Percentiles rank a stretch among this genome's conserved stretches.
These are phyloP conservation scores for Hyaena hyaena DNA, from an alignment of 2,113 vertebrate species.

Conservation along the genomic window DNA sequence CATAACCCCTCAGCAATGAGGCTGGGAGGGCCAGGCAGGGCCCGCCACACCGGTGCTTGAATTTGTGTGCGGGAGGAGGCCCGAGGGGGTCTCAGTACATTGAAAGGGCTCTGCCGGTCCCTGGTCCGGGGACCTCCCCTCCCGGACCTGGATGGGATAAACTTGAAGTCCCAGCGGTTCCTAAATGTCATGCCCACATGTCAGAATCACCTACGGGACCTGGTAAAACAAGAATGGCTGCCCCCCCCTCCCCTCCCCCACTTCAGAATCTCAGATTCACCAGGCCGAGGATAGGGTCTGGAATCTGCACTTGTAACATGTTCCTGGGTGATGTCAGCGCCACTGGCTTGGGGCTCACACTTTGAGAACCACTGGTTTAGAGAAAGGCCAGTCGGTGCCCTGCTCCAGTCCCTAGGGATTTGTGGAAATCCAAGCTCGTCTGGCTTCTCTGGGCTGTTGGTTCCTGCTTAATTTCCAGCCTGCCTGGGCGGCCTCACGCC, in stretches of 20 bases:
- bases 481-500: neutral
- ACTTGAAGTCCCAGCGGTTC: neutral
- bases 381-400: neutral
- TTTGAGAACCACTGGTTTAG: neutral
- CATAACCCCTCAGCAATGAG: neutral
- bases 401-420: neutral
- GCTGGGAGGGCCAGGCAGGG: neutral
- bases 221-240: neutral
- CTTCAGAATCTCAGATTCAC: neutral
- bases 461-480: neutral
- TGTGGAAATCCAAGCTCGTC: neutral
- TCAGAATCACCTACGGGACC: neutral
- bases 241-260: too few relatives aligned
- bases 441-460: neutral
- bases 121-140: neutral
- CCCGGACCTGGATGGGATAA: neutral
- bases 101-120: neutral
- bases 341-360: neutral
- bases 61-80: neutral
- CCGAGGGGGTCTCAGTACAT: accelerated
- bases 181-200: neutral
- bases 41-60: neutral
- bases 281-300: neutral
- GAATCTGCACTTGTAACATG: neutral
- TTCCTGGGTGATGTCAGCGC: neutral